Conservation (phyloP, 2,113 vertebrate species). For the Anthoscopus minutus region DNA sequence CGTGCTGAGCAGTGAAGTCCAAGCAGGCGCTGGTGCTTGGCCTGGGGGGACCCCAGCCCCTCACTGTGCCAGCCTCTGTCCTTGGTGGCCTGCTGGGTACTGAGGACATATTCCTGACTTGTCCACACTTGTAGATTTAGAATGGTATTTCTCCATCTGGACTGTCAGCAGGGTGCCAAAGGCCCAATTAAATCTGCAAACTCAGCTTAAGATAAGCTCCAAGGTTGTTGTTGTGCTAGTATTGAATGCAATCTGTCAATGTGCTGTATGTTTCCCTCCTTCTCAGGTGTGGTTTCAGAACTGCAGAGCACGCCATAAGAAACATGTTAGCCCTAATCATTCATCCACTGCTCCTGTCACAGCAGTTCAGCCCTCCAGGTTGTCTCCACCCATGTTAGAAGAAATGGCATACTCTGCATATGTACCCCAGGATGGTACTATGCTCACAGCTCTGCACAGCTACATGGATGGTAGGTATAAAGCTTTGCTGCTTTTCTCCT, state of each 20-base stretch:
- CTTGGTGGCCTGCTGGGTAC: not conserved
- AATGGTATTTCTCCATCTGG: not conserved
- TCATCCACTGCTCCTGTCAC: constrained; percentile 78
- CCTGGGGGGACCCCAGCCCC: not conserved
- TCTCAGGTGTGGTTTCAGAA: constrained; percentile 96
- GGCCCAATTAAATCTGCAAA: not conserved
- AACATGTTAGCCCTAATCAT: constrained; percentile 88
- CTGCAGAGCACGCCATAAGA: constrained; percentile 94
- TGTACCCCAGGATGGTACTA: constrained; percentile 82
- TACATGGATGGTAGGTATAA: constrained; percentile 88
- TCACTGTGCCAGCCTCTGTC: rapidly evolving
- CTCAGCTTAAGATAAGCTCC: not conserved
- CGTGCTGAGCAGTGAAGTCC: no score
- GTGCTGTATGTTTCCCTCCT: not conserved
- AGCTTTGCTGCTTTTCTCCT: not conserved
- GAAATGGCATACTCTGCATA: constrained; percentile 88
- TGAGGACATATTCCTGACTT: not conserved
- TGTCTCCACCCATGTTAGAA: constrained; percentile 84
- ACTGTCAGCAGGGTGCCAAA: not conserved
- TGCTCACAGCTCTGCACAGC: constrained; percentile 87
- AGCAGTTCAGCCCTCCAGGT: constrained; percentile 77
- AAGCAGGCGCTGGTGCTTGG: rapidly evolving
- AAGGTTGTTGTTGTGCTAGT: not conserved
- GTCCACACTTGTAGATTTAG: not conserved
- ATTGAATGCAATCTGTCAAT: not conserved